Conservation (phyloP, 1,140 invertebrate species). For the Harlomillsia oculata region DNA sequence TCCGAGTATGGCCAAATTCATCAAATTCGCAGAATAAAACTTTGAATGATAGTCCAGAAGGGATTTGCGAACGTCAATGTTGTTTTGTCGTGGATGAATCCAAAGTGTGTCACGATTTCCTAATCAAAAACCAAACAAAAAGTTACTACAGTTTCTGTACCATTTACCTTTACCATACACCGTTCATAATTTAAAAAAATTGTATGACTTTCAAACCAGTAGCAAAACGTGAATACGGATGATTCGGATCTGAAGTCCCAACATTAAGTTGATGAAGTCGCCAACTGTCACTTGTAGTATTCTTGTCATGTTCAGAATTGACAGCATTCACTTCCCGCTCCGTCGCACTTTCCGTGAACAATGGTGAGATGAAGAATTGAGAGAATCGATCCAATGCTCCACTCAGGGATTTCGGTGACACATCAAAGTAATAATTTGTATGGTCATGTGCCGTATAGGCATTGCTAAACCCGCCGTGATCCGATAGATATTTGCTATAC, state of each 20-base stretch:
- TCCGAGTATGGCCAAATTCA: conserved; percentile 77
- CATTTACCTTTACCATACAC: too few relatives aligned
- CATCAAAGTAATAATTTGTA: conserved; percentile 90
- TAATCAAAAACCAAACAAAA: too few relatives aligned
- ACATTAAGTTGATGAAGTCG: conserved; percentile 78
- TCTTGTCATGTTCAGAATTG: conserved; percentile 92
- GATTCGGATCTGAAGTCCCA: conserved; percentile 55
- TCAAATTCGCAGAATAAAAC: conserved; percentile 91
- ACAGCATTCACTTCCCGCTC: conserved; percentile 91
- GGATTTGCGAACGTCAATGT: conserved; percentile 71
- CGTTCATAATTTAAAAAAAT: too few relatives aligned
- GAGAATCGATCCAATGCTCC: conserved; percentile 84
- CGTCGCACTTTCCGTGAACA: conserved; percentile 82
- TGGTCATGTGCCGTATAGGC: conserved; percentile 79
- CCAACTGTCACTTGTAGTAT: conserved; percentile 78
- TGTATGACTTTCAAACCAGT: conserved; percentile 12
- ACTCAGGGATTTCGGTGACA: conserved; percentile 68
- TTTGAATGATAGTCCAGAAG: conserved; percentile 80
- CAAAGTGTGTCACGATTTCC: conserved; percentile 73
- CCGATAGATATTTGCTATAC: conserved; percentile 58
- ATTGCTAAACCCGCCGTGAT: conserved; percentile 57
- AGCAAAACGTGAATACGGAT: conserved; percentile 22
- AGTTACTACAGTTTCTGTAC: too few relatives aligned
- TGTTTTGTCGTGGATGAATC: conserved; percentile 63
- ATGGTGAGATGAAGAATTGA: conserved; percentile 85